Base-by-base conservation (phyloP, 2,797 vertebrate species). In the Scleropages formosus region DNA sequence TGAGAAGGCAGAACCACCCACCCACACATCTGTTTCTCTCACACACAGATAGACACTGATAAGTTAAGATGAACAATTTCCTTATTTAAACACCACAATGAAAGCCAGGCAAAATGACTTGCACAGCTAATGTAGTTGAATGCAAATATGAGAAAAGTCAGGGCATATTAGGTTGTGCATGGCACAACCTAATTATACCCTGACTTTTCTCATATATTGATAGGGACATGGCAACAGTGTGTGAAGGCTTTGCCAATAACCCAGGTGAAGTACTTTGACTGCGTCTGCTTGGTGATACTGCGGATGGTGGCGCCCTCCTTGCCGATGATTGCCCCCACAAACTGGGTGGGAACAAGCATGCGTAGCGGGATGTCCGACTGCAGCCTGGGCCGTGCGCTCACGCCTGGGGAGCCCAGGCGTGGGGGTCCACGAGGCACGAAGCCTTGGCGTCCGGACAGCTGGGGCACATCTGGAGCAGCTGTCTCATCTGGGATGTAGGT, bases 201-300 rank as follows among this genome's bases (percentile, higher is more conserved):
- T n/a, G n/a, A n/a, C n/a, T n/a, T n/a, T n/a, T n/a, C n/a, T n/a
- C n/a, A n/a, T n/a, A n/a, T 39, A 39, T 39, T 39, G 39, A 39
- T 39, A 39, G 6, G 31, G 31, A 6, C 6, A n/a, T n/a, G n/a
- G n/a, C n/a, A 2, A 31, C 6, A 39, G 39, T 39, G 39, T 39
- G 31, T 39, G 31, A 39, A 39, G 31, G 2, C 31, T 39, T 2
- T 2, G 31, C 39, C 2, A n/a, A n/a, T n/a, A n/a, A n/a, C n/a
- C n/a, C 16, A 39, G 44, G 12, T 27, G 12, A 86, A 91, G 88
- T 92, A 99, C 98, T 99, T 99, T 84, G 97, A 99, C 87, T 98
- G 97, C 0, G 98, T 99, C 90, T 98, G 96, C 86, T 98, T 99
- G 83, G 98, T 99, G 82, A 99, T 96, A 81, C 97, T 99, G 76